Evolutionary conservation across 2,888 invertebrate genomes (phyloP).

Genomic region (Parnassius apollo): DNA sequence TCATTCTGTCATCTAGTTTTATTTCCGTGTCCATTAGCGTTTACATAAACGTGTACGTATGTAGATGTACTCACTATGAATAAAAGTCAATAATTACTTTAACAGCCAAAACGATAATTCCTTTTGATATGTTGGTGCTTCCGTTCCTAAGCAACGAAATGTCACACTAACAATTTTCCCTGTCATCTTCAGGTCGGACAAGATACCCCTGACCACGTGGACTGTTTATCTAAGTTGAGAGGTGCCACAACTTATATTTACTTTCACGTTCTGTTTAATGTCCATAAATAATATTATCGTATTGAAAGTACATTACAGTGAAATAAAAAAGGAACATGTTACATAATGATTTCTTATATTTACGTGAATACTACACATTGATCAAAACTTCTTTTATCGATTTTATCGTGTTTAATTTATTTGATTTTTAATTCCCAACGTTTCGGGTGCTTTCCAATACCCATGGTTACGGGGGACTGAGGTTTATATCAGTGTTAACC

Average conservation of each 20-base stretch:
- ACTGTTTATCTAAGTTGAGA: slow-evolving; percentile 45
- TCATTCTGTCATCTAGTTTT: background rate
- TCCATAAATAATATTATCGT: slow-evolving; percentile 25
- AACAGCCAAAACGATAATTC: slow-evolving; percentile 23
- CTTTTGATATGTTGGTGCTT: slow-evolving; percentile 33
- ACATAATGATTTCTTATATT: too few relatives aligned
- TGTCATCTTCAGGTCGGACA: slow-evolving; percentile 31
- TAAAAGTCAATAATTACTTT: slow-evolving; percentile 17
- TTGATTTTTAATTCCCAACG: too few relatives aligned
- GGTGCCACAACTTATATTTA: slow-evolving; percentile 40
- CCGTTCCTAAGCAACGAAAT: slow-evolving; percentile 33
- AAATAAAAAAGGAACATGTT: background rate
- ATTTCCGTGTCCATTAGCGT: slow-evolving; percentile 6
- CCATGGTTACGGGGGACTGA: too few relatives aligned
- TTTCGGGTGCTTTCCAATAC: too few relatives aligned
- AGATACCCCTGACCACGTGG: slow-evolving; percentile 36
- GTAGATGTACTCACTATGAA: slow-evolving; percentile 4
- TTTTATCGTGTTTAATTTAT: too few relatives aligned
- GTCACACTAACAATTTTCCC: slow-evolving; percentile 24
- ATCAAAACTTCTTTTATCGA: too few relatives aligned
- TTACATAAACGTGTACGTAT: slow-evolving; percentile 1
- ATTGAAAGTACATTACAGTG: slow-evolving; percentile 7
- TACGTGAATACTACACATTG: too few relatives aligned
- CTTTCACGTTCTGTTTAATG: slow-evolving; percentile 32
- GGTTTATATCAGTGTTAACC: too few relatives aligned